Base-by-base conservation (phyloP, 2,888 invertebrate genomes). In the Synergus gifuensis region DNA sequence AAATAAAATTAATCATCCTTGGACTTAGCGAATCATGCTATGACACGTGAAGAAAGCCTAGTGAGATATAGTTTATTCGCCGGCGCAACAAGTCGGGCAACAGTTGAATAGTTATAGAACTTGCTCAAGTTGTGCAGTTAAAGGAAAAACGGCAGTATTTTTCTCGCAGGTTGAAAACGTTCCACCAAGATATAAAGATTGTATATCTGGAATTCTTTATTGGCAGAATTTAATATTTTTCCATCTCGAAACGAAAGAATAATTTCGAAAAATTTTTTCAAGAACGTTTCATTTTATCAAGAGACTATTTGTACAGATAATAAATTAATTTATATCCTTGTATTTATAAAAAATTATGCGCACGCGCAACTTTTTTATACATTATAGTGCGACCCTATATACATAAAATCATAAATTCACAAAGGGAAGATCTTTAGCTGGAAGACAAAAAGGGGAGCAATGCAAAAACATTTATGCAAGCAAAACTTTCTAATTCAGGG, bases 81-180 rank as follows among this genome's bases (percentile, higher is more conserved):
- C 69, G 84, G 87, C 89, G 89, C 89, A 89, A 89, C 89, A 89
- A 89, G 89, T 89, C 87, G 86, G 88, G 86, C 90, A 89, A 89
- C 89, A 88, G 88, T 88, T 88, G 22, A 18, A 18, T 60, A 60
- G 22, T 22, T 60, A 60, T 60, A 60, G 60, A 18, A 22, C 60
- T 60, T 60, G 22, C 22, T 12, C 22, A 60, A 60, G 18, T 60
- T 60, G n/a, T 54, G 14, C n/a, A 54, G 8, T n/a, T 54, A 54
- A 8, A n/a, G n/a, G n/a, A 54, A n/a, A 54, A 54, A n/a, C 9
- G 9, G 0, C 36, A n/a, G n/a, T 44, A 54, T n/a, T n/a, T 54
- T 54, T 54, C n/a, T 54, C 54, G n/a, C 54, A 9, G 54, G n/a
- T n/a, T 54, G 54, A n/a, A n/a, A 54, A 54, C n/a, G 54, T 54